Percentiles rank a stretch among this genome's conserved stretches.
Conservation (phyloP, 2,113 vertebrate species). For the Microcebus ravelobensis region DNA sequence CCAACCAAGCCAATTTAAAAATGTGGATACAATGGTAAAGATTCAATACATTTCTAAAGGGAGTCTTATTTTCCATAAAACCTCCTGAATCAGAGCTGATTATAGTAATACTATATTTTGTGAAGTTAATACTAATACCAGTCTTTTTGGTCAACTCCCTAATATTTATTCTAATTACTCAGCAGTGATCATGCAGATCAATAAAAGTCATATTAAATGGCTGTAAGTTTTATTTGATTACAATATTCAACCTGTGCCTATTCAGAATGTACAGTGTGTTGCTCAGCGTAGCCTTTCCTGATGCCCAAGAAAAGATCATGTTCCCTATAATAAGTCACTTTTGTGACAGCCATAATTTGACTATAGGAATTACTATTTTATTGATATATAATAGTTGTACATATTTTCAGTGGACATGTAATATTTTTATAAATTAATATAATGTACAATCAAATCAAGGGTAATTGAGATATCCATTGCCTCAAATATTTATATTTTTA, state of each 20-base stretch:
- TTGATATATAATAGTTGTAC: not conserved
- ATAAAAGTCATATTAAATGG: slow-evolving; percentile 8
- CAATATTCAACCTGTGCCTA: not conserved
- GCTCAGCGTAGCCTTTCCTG: not conserved
- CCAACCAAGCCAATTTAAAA: not conserved
- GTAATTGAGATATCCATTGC: not conserved
- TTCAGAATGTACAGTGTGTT: not conserved
- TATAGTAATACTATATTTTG: not conserved
- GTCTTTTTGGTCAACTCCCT: not conserved
- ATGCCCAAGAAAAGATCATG: not conserved
- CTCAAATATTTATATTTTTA: not conserved
- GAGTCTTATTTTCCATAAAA: not conserved
- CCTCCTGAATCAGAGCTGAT: not conserved
- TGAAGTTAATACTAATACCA: not conserved
- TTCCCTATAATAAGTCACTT: not conserved
- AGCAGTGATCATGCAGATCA: not conserved
- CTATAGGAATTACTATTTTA: not conserved
- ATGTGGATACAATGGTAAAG: not conserved
- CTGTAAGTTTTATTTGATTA: not conserved
- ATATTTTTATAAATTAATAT: not conserved
- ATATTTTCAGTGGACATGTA: not conserved
- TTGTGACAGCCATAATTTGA: not conserved
- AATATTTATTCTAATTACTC: slow-evolving; percentile 15
- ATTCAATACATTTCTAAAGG: not conserved
- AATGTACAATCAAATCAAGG: not conserved